Base-by-base conservation (phyloP, 2,888 invertebrate species). In the Myathropa florea region DNA sequence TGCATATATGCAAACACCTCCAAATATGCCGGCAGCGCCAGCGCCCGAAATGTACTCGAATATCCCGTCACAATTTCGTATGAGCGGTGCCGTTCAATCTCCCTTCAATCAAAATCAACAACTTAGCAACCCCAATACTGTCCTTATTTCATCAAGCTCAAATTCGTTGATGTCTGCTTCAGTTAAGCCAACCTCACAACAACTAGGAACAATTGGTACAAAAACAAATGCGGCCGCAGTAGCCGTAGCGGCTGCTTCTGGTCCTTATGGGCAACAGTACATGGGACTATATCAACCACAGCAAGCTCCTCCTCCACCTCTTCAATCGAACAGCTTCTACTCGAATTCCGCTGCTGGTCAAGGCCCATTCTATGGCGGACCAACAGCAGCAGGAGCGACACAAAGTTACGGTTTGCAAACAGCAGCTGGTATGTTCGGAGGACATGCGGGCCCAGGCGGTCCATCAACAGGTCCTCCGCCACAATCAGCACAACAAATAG, bases 151-250 rank as follows among this genome's bases (percentile, higher is more conserved):
- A 53, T 96, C 97, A 88, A 96, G 96, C 77, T 96, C 97, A 81
- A 97, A 97, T 92, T 96, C 96, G 39, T 94, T 97, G 89, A 97
- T 97, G 97, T 97, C 97, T 4, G 96, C 97, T 46, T 96, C 96
- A 83, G 97, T 97, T 70, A 97, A 90, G 91, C 96, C 96, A 14
- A 95, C 96, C 46, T 95, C 95, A 85, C 97, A 97, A 92, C 95
- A 95, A 90, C 96, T 97, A 89, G 97, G 97, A 88, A 97, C 97
- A 79, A 97, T 97, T 89, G 97, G 97, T 61, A 92, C 93, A 10
- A 93, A 93, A 81, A 90, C 90, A 39, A 90, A 90, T 68, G 90
- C 91, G 0, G 90, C 91, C 0, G 91, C 91, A 77, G 90, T 90
- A 21, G 89, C 91, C 7, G 83, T 88, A n/a, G 88, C 89, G 7